These are phyloP conservation scores for Penaeus vannamei DNA, from an alignment of 1,140 invertebrate species.

Conservation along the genomic window DNA sequence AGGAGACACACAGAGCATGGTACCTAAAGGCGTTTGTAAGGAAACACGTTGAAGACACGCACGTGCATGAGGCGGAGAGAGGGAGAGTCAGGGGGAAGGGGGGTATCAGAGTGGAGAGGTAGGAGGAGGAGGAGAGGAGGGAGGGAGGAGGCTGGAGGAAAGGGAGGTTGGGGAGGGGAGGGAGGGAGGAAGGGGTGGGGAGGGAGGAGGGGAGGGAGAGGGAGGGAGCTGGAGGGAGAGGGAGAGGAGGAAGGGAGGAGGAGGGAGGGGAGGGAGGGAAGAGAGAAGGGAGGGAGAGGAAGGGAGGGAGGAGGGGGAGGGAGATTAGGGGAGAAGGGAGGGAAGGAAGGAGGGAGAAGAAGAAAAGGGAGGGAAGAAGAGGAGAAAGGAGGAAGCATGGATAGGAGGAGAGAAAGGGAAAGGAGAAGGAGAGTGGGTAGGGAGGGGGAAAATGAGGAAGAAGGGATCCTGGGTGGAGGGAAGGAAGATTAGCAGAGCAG, in stretches of 20 bases:
- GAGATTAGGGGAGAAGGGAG: no score
- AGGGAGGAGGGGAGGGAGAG: background rate
- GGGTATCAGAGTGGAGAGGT: background rate
- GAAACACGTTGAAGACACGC: background rate
- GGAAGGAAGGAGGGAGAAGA: background rate
- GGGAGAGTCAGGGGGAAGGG: background rate
- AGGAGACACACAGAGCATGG: background rate
- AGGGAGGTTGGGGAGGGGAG: background rate
- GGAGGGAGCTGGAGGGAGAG: background rate
- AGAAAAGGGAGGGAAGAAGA: background rate
- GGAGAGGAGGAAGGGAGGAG: background rate
- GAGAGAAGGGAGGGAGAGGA: background rate
- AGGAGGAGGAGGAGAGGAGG: background rate
- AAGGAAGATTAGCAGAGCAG: background rate
- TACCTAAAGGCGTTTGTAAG: background rate
- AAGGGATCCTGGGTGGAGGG: background rate
- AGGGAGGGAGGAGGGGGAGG: background rate
- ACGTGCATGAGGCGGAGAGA: slow-evolving; percentile 1
- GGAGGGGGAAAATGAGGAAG: background rate
- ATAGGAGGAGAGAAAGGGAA: background rate
- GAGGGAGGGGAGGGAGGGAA: no score
- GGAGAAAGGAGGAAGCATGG: background rate
- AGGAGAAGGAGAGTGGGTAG: background rate
- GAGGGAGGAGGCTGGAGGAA: background rate
- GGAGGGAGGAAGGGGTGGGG: background rate